Base-by-base conservation (phyloP, 2,113 vertebrate genomes). In the Clarias macrocephalus region DNA sequence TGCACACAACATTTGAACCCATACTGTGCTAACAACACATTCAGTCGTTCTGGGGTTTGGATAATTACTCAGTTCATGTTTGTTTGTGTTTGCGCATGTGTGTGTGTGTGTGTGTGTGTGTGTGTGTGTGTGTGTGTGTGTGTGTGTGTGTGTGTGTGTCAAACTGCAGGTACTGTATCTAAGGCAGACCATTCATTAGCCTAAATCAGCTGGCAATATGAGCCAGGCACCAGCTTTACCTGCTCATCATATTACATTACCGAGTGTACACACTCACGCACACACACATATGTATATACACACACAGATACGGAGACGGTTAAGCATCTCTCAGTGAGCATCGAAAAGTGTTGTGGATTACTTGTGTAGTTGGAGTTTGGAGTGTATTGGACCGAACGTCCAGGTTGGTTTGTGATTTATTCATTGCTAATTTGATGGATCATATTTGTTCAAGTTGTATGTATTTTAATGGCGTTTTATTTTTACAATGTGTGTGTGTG, bases 211-310 rank as follows among this genome's bases (percentile, higher is more conserved):
- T 52, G 37, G 89, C 73, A 89, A 89, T 85, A 86, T 59, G 86
- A 89, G 80, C 89, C 89, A 54, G 56, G 30, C 80, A 54, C 72
- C 63, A 52, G 23, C 83, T 85, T 83, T 56, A 88, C 62, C 80
- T 62, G 63, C 73, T 89, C 62, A 65, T 85, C 79, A 66, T 85
- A 87, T 89, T 85, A 89, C 83, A 87, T 48, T 83, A 83, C 73
- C 37, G 57, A 48, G 83, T 85, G 11, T 33, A 72, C 15, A 80
- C 68, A 80, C 56, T 81, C 66, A 18, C 86, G 80, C 28, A 65
- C 84, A 70, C 76, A 76, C 66, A 79, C 68, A 21, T 81, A 84
- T 3, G 60, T 54, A 75, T 57, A 82, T 60, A 80, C 66, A 79
- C 54, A 84, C 30, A n/a, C 76, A 85, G 42, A 42, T 76, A 76